Evolutionary conservation across 2,888 invertebrate genomes (phyloP).

Genomic region (Drosophila mimica): DNA sequence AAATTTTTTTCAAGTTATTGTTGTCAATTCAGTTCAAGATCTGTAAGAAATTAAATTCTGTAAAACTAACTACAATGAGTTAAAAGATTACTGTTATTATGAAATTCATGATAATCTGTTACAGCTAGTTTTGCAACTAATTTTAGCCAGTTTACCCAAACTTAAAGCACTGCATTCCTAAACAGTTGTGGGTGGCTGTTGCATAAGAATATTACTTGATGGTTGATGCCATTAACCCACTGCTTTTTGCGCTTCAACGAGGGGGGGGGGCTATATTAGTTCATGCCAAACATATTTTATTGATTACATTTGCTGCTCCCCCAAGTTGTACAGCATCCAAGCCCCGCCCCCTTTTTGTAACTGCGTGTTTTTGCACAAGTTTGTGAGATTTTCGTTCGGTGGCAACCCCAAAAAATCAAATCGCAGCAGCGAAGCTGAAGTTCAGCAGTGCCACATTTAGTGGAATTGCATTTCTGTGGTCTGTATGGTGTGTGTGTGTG

Average conservation of each 20-base stretch:
- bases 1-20: not conserved
- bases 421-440: conserved; percentile 19
- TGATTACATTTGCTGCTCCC: conserved; percentile 66
- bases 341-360: not conserved
- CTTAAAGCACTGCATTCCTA: conserved; percentile 17
- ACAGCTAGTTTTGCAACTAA: not conserved
- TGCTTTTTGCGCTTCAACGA: conserved; percentile 23
- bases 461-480: conserved; percentile 57
- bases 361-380: conserved; percentile 73
- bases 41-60: no score
- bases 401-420: conserved; percentile 51
- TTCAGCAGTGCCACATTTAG: conserved; percentile 44
- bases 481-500: conserved; percentile 13
- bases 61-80: not conserved
- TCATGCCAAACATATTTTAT: conserved; percentile 74
- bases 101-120: not conserved
- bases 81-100: not conserved
- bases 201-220: conserved; percentile 42
- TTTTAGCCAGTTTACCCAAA: not conserved
- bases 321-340: conserved; percentile 10
- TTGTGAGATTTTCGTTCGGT: conserved; percentile 70
- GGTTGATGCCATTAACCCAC: conserved; percentile 42
- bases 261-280: conserved; percentile 35
- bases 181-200: conserved; percentile 8
- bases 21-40: not conserved